phyloP scores from a whole-genome alignment of 2,888 invertebrate genomes.

The Elegia similella region DNA sequence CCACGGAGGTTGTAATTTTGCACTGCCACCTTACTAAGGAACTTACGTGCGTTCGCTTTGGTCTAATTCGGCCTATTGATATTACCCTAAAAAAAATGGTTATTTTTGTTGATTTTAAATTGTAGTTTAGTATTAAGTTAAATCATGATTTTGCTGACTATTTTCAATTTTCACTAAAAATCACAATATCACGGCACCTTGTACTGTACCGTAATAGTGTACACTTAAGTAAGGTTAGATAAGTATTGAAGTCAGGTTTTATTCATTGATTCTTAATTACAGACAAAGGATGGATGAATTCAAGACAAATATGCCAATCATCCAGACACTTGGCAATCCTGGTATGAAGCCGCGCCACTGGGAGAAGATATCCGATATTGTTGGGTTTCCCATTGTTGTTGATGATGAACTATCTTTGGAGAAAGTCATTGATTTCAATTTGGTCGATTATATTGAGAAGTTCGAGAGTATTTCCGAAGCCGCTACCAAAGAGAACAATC shows the following conservation, averaged over 20 bases:
- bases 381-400: slow-evolving; percentile 94
- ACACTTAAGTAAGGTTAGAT: too few relatives aligned
- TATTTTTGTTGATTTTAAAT: too few relatives aligned
- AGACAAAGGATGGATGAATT: slow-evolving; percentile 92
- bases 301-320: slow-evolving; percentile 93
- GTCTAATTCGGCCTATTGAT: too few relatives aligned
- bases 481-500: slow-evolving; percentile 96
- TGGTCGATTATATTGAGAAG: slow-evolving; percentile 93
- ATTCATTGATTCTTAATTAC: slow-evolving; percentile 24
- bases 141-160: too few relatives aligned
- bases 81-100: too few relatives aligned
- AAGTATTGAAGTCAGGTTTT: neutral
- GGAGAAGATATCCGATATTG: slow-evolving; percentile 96
- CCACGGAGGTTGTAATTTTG: too few relatives aligned
- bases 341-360: slow-evolving; percentile 96
- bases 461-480: slow-evolving; percentile 96
- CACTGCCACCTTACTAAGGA: too few relatives aligned
- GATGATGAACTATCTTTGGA: slow-evolving; percentile 90
- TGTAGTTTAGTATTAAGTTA: too few relatives aligned
- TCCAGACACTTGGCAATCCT: slow-evolving; percentile 96
- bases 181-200: too few relatives aligned
- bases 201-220: too few relatives aligned
- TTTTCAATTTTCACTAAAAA: too few relatives aligned
- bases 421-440: slow-evolving; percentile 93
- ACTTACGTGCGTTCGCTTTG: too few relatives aligned